Base-by-base conservation (phyloP, 2,888 invertebrate genomes). In the Drosophila anceps region DNA sequence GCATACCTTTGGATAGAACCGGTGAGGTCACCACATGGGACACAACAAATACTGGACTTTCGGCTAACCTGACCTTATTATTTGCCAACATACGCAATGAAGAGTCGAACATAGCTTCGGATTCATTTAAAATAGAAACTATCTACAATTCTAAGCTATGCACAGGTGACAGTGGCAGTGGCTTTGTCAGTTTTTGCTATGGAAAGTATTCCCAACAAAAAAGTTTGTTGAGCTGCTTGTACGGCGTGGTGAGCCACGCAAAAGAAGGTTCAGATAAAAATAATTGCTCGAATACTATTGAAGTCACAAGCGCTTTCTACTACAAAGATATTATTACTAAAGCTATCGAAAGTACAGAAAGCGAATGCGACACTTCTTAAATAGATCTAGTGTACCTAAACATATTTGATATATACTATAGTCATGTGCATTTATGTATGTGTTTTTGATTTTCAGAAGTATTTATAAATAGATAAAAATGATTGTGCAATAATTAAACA, bases 91-190 rank as follows among this genome's bases (percentile, higher is more conserved):
- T 18, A 51, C 0, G 4, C 6, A 6, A 2, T 2, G 6, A 18
- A n/a, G 4, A 48, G 6, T 2, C 5, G 4, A 0, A 0, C 1
- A 1, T 2, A n/a, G 8, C 1, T 15, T 13, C 24, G 4, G 37
- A 31, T 15, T 5, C 2, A 0, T 35, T 41, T 1, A 5, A 2
- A 0, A 3, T 18, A 1, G 0, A 2, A 0, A 4, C 12, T 9
- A 2, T 0, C 0, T 0, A 0, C 0, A 3, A 18, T 39, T 1
- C 1, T 0, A n/a, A 0, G 2, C 0, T 71, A 12, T 76, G 76
- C 50, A 4, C 0, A 2, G 78, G 78, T 2, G 63, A 77, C 31
- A 72, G 67, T 46, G 78, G 78, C 10, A 50, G 63, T 27, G 67
- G 35, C 10, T 50, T 61, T n/a, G 4, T 48, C 4, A 0, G 1